Base-by-base conservation (phyloP, 1,140 invertebrate species). In the Hyposmocoma kahamanoa region DNA sequence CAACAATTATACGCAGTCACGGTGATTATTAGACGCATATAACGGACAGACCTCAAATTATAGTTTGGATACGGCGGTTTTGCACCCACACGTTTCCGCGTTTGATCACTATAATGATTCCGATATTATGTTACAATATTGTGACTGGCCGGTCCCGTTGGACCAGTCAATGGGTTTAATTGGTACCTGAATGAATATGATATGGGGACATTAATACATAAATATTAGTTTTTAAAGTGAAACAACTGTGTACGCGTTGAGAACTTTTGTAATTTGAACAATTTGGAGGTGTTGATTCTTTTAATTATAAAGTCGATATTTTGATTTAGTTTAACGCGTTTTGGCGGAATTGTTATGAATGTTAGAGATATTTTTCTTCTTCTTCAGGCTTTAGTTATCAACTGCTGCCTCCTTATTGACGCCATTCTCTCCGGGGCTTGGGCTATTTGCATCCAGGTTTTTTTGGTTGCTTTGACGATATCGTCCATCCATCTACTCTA, bases 31-130 rank as follows among this genome's bases (percentile, higher is more conserved):
- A 54, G 44, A 65, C 62, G 62, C 58, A 70, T 79, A 83, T 62
- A 61, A 67, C 67, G 72, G 76, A 77, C 71, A 69, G 67, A 73
- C 60, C 61, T 81, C 73, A 74, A 82, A 83, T 84, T 83, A 84
- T 81, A 84, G 69, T 80, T 84, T 83, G 61, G 81, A 62, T 76
- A 83, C 81, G 81, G 78, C 73, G 75, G 63, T 83, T 82, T 80
- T 57, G 77, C 79, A 81, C 81, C 81, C 81, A 84, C 81, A 83
- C 81, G 71, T 74, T 82, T 84, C 81, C 81, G 73, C 62, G 65
- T 79, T 69, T 70, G 68, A 70, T 54, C 67, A 68, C 70, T 59
- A 75, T 84, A 84, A 84, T 81, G 80, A 77, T 77, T n/a, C 70
- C 72, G 67, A 80, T 81, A 80, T 84, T 83, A 78, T 79, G 75